phyloP scores from a whole-genome alignment of 35 echinoderm and acorn worm genomes.

The Stichopus chloronotus region DNA sequence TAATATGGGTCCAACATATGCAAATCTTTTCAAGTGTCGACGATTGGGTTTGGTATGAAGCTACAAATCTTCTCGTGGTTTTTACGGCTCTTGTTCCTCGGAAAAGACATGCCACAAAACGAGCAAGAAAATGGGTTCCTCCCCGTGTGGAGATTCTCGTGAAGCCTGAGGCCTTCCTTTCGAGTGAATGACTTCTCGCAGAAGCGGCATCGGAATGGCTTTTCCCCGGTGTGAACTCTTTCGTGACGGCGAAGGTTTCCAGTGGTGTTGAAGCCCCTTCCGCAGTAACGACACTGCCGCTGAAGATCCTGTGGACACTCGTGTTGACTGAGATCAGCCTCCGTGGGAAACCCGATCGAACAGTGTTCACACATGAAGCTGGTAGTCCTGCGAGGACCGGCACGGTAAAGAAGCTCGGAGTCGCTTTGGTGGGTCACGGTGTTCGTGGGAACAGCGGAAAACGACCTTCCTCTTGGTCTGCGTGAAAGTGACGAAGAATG shows the following conservation, averaged over 20 bases:
- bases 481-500: too few relatives aligned
- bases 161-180: constrained; percentile 43
- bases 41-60: not conserved
- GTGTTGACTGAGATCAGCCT: not conserved
- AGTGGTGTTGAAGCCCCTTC: constrained; percentile 43
- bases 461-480: too few relatives aligned
- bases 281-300: constrained; percentile 16
- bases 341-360: not conserved
- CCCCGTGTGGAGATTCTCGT: constrained; percentile 60
- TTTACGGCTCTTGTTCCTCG: constrained; percentile 23
- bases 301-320: not conserved
- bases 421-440: too few relatives aligned
- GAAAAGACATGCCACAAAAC: constrained; percentile 35
- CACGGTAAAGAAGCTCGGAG: too few relatives aligned
- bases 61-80: constrained; percentile 31
- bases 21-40: not conserved
- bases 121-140: constrained; percentile 38
- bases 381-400: not conserved
- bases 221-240: constrained; percentile 66
- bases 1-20: too few relatives aligned
- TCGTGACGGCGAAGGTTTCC: constrained; percentile 58
- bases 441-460: too few relatives aligned
- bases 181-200: constrained; percentile 60
- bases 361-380: not conserved
- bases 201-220: constrained; percentile 58